phyloP scores from a whole-genome alignment of 2,888 invertebrate species.

The Temnothorax ravouxi region DNA sequence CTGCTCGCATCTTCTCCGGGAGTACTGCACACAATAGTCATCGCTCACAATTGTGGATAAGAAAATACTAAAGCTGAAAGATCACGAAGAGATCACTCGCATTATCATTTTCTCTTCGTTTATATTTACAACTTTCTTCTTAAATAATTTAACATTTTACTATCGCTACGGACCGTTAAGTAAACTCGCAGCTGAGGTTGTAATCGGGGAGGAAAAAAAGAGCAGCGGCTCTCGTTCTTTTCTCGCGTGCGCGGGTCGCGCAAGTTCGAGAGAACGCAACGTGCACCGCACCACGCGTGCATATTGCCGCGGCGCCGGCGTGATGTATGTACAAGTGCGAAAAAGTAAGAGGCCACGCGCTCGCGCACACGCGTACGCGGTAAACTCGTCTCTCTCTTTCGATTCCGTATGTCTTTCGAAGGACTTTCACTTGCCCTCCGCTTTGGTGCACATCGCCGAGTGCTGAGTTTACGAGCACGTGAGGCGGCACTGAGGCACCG shows the following conservation, averaged over 20 bases:
- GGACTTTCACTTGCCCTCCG: constrained; percentile 83
- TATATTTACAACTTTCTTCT: not conserved
- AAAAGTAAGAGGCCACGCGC: constrained; percentile 55
- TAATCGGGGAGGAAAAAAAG: not conserved
- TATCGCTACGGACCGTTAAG: too few species aligned
- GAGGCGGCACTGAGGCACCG: constrained; percentile 78
- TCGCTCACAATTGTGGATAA: not conserved
- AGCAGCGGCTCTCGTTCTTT: not conserved
- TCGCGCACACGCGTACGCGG: constrained; percentile 59
- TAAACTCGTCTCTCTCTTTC: constrained; percentile 14
- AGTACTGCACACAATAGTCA: too few species aligned
- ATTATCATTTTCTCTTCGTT: not conserved
- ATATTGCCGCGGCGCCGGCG: constrained; percentile 7
- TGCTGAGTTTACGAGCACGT: constrained; percentile 77
- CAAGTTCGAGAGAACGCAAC: constrained; percentile 15
- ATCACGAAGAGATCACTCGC: not conserved
- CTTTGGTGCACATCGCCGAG: constrained; percentile 73
- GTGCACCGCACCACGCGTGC: constrained; percentile 9
- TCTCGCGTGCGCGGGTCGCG: not conserved
- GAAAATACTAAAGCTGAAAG: not conserved
- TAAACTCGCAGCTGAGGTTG: not conserved
- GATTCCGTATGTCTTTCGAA: constrained; percentile 73
- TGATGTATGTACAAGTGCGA: constrained; percentile 40
- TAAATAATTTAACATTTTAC: constrained; percentile 3
- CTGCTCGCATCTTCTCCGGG: too few species aligned